Conservation (phyloP, 2,888 invertebrate species). For the Mamestra brassicae region DNA sequence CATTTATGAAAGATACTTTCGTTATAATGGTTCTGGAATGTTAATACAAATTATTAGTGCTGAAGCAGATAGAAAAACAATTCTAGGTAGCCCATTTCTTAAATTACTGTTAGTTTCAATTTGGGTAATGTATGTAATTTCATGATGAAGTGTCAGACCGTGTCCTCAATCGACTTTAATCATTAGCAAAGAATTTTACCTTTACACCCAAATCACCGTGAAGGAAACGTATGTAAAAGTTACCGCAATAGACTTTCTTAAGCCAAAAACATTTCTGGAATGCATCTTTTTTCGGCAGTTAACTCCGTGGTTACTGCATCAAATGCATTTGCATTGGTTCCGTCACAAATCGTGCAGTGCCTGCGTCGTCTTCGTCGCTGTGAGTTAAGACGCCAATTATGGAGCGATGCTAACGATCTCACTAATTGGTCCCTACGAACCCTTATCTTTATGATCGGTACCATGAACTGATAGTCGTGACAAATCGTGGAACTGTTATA, state of each 20-base stretch:
- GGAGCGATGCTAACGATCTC: slow-evolving; percentile 71
- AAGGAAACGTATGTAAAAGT: slow-evolving; percentile 30
- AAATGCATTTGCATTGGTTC: slow-evolving; percentile 63
- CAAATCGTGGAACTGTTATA: slow-evolving; percentile 62
- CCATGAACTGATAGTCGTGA: slow-evolving; percentile 62
- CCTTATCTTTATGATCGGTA: slow-evolving; percentile 67
- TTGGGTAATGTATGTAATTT: slow-evolving; percentile 14
- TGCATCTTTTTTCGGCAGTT: slow-evolving; percentile 58
- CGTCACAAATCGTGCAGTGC: slow-evolving; percentile 53
- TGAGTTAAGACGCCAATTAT: slow-evolving; percentile 72
- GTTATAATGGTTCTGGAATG: slow-evolving; percentile 33
- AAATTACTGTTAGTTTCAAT: slow-evolving; percentile 34
- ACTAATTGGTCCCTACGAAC: slow-evolving; percentile 72
- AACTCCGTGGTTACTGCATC: slow-evolving; percentile 53
- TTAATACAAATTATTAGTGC: slow-evolving; percentile 1
- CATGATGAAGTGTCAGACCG: slow-evolving; percentile 4
- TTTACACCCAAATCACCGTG: slow-evolving; percentile 18
- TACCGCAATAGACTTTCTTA: slow-evolving; percentile 35
- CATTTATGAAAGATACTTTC: slow-evolving; percentile 48
- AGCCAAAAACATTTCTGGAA: slow-evolving; percentile 53
- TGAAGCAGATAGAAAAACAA: neutral
- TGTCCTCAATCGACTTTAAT: slow-evolving; percentile 18
- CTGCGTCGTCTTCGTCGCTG: slow-evolving; percentile 52
- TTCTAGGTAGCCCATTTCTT: slow-evolving; percentile 3
- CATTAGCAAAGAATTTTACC: slow-evolving; percentile 20